phyloP scores from a whole-genome alignment of 2,113 vertebrate genomes.

The Apodemus sylvaticus region DNA sequence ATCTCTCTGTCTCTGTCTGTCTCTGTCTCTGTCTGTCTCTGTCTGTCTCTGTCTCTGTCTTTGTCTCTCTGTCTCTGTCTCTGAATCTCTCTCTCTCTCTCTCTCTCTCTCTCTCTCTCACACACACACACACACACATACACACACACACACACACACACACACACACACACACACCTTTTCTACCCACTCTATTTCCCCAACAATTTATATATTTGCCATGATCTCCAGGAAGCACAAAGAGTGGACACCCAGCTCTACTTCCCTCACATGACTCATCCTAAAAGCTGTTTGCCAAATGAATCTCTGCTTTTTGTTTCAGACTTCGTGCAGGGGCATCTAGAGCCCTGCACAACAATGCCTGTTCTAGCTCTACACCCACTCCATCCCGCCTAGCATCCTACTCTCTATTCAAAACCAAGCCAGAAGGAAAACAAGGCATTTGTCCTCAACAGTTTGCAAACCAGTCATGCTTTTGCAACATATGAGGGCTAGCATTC shows the following conservation, averaged over 20 bases:
- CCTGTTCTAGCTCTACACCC: slow-evolving; percentile 75
- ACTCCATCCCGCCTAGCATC: slow-evolving; percentile 73
- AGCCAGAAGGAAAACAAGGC: slow-evolving; percentile 74
- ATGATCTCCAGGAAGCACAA: slow-evolving; percentile 53
- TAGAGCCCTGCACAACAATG: slow-evolving; percentile 73
- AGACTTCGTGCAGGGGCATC: slow-evolving; percentile 62
- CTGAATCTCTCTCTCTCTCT: background rate
- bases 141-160: too few relatives aligned
- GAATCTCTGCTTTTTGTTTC: slow-evolving; percentile 74
- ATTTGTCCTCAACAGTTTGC: slow-evolving; percentile 74
- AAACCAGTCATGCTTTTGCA: slow-evolving; percentile 70
- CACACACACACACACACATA: too few relatives aligned
- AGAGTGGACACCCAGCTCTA: slow-evolving; percentile 70
- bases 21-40: background rate
- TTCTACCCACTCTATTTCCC: slow-evolving; percentile 58
- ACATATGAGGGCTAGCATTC: slow-evolving; percentile 64
- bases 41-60: too few relatives aligned
- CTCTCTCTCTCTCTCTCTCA: background rate
- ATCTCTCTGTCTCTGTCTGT: background rate
- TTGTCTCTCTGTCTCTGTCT: background rate
- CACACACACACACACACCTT: too few relatives aligned
- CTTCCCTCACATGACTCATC: slow-evolving; percentile 72
- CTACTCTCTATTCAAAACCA: slow-evolving; percentile 76
- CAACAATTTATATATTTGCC: slow-evolving; percentile 57
- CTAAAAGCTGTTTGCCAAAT: slow-evolving; percentile 60